A percentile compares a stretch with the other conserved stretches of the same genome.
phyloP scores from a whole-genome alignment of 2,888 invertebrate species.

The Drymonia ruficornis region DNA sequence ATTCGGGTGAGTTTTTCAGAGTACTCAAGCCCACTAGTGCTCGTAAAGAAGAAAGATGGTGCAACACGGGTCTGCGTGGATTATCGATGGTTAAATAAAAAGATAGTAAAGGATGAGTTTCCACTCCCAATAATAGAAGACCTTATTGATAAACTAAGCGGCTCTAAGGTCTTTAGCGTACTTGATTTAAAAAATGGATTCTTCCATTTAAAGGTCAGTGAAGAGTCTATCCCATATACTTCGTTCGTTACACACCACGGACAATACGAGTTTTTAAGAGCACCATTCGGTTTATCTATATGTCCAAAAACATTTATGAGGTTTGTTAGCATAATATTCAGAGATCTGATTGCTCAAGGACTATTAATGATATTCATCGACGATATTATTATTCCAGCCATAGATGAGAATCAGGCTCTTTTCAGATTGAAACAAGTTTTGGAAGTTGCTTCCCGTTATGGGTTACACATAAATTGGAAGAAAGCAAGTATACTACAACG shows the following conservation, averaged over 20 bases:
- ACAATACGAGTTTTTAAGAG: conserved; percentile 58
- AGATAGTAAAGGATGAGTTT: conserved; percentile 31
- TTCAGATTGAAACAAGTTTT: conserved; percentile 18
- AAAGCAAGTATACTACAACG: neutral
- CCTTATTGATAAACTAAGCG: conserved; percentile 54
- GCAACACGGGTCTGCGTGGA: conserved; percentile 48
- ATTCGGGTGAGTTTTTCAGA: conserved; percentile 21
- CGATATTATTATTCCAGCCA: conserved; percentile 20
- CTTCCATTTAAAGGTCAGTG: conserved; percentile 49
- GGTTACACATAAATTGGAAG: conserved; percentile 20
- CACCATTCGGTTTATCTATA: conserved; percentile 60
- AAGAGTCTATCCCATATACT: conserved; percentile 46
- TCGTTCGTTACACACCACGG: conserved; percentile 55
- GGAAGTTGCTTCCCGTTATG: conserved; percentile 17
- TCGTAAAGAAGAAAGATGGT: conserved; percentile 32
- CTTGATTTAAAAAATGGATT: conserved; percentile 53
- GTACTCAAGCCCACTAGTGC: conserved; percentile 28
- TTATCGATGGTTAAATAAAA: conserved; percentile 29
- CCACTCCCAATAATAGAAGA: conserved; percentile 57
- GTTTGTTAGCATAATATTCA: conserved; percentile 44
- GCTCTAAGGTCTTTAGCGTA: conserved; percentile 26
- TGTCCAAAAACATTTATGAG: conserved; percentile 52
- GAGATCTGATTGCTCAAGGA: conserved; percentile 28
- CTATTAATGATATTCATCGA: conserved; percentile 24
- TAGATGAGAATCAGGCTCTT: conserved; percentile 16